Evolutionary conservation across 1,140 invertebrate species (phyloP), one percentile per base, ranked within the genome.

Genomic region (Lutraria rhynchaena): DNA sequence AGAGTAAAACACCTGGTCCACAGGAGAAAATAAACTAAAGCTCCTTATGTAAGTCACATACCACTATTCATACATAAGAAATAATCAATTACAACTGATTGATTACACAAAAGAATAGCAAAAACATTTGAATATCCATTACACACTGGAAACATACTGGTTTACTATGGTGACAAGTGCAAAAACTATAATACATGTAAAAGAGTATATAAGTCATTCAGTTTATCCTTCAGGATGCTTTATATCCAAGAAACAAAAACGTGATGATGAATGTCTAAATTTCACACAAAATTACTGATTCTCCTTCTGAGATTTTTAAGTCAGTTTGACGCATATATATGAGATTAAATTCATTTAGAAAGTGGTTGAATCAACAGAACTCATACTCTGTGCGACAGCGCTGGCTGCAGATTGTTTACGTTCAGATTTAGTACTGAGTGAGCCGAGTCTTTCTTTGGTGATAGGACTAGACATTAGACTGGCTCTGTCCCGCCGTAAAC

Each of bases 401-500:
- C 35, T 33, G 37, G 61, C 19, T 24, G 33, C 46, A 67, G 57
- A 41, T 37, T 77, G 75, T 67, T 57, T 77, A 44, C 61, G 55
- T 49, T 77, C 75, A 31, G 35, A 1, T 35, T 33, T 53, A 29
- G 29, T 17, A 51, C 35, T 31, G 1, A 67, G 35, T 29, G 11
- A 55, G 11, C 49, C 74, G 22, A 65, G 35, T 15, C 75, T 49
- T 24, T 77, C 75, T 33, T 67, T 77, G 17, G 60, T 55, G 41
- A 29, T 58, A 11, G 49, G 24, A 70, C 53, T 41, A 29, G 24
- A 49, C 35, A 65, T n/a, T 7, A 19, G n/a, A 19, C 49, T 41
- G 5, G 37, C 24, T 31, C 73, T 49, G 29, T 53, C 46, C 46
- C 78, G 22, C 0, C 58, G 35, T 55, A 81, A 63, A 75, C 83